These are phyloP conservation scores for Carcharodon carcharias DNA, from an alignment of 2,797 vertebrate genomes.

Conservation along the genomic window DNA sequence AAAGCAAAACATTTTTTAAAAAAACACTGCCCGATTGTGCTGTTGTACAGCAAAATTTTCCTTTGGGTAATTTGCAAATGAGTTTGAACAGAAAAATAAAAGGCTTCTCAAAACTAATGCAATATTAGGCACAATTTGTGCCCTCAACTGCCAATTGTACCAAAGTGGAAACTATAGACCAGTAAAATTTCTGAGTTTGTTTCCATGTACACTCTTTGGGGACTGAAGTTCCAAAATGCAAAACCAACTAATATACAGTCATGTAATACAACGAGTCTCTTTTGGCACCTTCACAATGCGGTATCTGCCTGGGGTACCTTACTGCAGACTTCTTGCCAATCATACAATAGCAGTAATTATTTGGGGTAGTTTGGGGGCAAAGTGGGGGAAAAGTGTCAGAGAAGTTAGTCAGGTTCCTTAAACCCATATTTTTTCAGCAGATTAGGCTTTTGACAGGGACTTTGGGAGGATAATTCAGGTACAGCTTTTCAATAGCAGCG, in stretches of 20 bases:
- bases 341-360: background rate
- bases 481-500: no score
- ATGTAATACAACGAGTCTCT: background rate
- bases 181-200: background rate
- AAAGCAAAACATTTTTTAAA: background rate
- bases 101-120: background rate
- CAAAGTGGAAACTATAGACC: background rate
- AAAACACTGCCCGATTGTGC: background rate
- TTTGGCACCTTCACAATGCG: background rate
- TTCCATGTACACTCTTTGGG: background rate
- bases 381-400: no score
- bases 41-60: background rate
- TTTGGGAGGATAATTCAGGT: no score
- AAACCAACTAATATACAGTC: background rate
- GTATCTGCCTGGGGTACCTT: background rate
- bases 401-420: no score
- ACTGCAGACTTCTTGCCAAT: background rate
- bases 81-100: background rate
- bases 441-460: no score
- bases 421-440: no score
- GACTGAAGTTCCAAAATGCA: background rate
- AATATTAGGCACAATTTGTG: background rate
- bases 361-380: no score
- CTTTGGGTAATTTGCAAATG: background rate
- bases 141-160: no score